phyloP scores from a whole-genome alignment of 2,888 invertebrate species.

The Eucera pruinosa region DNA sequence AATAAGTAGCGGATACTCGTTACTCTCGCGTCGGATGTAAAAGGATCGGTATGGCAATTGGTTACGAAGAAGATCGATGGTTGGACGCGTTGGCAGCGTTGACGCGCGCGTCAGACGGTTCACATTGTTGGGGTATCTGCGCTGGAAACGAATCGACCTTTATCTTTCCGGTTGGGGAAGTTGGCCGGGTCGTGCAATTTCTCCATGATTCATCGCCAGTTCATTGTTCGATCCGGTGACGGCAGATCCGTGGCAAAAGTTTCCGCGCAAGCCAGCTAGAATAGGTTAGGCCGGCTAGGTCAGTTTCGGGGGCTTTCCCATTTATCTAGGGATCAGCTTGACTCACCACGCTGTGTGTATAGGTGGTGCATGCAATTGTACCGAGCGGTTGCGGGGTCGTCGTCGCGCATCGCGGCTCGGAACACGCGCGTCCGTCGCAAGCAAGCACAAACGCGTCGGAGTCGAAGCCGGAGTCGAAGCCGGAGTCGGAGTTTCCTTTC shows the following conservation, averaged over 20 bases:
- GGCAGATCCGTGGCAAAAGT: background rate
- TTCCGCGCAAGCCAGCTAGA: slow-evolving; percentile 4
- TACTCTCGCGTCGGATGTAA: background rate
- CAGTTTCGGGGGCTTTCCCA: slow-evolving; percentile 47
- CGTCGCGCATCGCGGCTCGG: slow-evolving; percentile 1
- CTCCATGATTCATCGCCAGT: slow-evolving; percentile 22
- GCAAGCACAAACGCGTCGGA: slow-evolving; percentile 12
- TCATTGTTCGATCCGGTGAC: background rate
- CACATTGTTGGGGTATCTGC: too few species aligned
- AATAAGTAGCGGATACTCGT: too few species aligned
- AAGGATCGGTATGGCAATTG: slow-evolving; percentile 7
- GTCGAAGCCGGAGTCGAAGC: background rate
- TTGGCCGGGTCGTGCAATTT: background rate
- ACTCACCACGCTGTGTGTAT: slow-evolving; percentile 48
- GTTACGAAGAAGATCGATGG: background rate
- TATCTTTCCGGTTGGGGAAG: background rate
- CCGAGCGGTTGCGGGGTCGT: slow-evolving; percentile 5
- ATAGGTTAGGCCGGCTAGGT: background rate
- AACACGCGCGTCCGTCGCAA: background rate
- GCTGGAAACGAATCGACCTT: too few species aligned
- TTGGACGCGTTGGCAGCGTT: background rate
- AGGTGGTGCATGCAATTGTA: slow-evolving; percentile 38
- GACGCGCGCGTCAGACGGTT: too few species aligned
- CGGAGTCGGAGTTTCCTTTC: slow-evolving; percentile 50
- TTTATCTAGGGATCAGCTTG: slow-evolving; percentile 60